Base-by-base conservation (phyloP, 2,888 invertebrate species). In the Epinotia brunnichana region DNA sequence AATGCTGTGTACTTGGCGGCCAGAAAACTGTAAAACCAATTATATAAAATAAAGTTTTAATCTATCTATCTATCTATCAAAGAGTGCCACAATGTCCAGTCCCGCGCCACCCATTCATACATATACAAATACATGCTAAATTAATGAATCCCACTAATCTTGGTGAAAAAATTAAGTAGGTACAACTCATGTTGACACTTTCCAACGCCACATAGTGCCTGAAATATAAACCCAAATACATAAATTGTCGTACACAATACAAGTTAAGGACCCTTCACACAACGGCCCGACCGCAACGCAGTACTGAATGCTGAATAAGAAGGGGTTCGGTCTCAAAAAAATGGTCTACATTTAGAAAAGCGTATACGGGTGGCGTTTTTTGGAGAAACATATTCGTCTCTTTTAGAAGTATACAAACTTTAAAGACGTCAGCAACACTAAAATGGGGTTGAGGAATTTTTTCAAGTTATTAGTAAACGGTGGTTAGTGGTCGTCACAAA, bases 161-260 rank as follows among this genome's bases (percentile, higher is more conserved):
- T 9, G 35, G 9, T 35, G 35, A 35, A 35, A 35, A 35, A 24
- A 24, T 7, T 4, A 56, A 56, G 24, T 24, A 15, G 21, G 11
- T 17, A 3, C 24, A 11, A 9, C 35, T 53, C 13, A 19, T 24
- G 4, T 9, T 19, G 0, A 56, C 60, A 17, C 48, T 29, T 57
- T 29, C n/a, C 21, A 57, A 24, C 60, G 53, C 9, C 69, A 60
- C 53, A 54, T 44, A 48, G 48, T 61, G 66, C 64, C 60, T 29
- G 19, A 35, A 64, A 64, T 63, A 63, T 60, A 71, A 67, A 71
- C 67, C 41, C 44, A 54, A 56, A 61, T 24, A 48, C 67, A 60
- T 71, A 67, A 41, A 67, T 71, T 71, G 61, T 67, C 15, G 67
- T 35, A 10, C 66, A 66, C 71, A 67, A 66, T 61, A 71, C 67